Conservation (phyloP, 1,140 invertebrate genomes). For the Brachystomella parvula region DNA sequence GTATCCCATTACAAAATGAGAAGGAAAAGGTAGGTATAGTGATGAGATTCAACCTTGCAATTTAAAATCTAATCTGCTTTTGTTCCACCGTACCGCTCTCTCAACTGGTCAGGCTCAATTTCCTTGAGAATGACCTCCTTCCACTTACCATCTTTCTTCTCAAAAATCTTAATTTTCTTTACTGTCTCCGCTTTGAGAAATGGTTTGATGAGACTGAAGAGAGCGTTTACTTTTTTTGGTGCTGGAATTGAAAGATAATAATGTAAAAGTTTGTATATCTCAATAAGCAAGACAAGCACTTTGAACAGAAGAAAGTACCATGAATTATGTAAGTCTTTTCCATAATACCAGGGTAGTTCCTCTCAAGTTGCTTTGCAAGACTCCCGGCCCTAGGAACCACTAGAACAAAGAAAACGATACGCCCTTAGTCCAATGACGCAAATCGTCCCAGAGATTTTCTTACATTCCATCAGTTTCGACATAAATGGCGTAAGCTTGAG, state of each 20-base stretch:
- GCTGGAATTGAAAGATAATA: constrained; percentile 2
- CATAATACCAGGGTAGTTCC: constrained; percentile 13
- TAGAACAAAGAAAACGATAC: not conserved
- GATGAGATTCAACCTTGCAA: not conserved
- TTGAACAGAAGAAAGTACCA: constrained; percentile 2
- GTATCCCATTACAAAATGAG: not conserved
- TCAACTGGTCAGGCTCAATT: not conserved
- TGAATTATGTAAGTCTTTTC: constrained; percentile 2
- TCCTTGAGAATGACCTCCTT: not conserved
- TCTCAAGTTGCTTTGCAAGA: not conserved
- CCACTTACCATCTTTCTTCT: not conserved
- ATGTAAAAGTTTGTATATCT: not conserved
- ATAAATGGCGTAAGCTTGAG: not conserved
- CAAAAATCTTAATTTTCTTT: not conserved
- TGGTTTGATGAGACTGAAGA: not conserved
- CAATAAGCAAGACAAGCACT: not conserved
- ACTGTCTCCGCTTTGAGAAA: not conserved
- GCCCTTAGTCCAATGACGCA: not conserved
- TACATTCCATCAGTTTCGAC: not conserved
- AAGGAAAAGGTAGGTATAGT: not conserved
- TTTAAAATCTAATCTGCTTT: not conserved
- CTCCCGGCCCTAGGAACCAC: not conserved
- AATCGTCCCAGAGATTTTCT: not conserved
- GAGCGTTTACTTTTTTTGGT: not conserved
- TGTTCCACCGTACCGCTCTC: not conserved